Percentiles rank a stretch among this genome's conserved stretches.
phyloP scores from a whole-genome alignment of 2,113 vertebrate genomes.

The Ageneiosus marmoratus region DNA sequence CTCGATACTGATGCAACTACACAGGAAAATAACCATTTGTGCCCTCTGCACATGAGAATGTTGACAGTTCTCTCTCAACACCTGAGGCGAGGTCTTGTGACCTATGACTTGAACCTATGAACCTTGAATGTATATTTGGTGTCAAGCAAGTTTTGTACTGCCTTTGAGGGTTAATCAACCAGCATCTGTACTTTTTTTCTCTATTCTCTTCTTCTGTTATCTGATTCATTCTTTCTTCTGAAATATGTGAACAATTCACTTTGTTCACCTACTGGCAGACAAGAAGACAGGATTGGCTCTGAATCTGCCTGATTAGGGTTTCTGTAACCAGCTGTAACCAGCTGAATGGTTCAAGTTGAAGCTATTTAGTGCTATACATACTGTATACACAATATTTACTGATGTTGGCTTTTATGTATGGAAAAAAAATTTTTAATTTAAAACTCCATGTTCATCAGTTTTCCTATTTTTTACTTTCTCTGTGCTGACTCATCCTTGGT shows the following conservation, averaged over 20 bases:
- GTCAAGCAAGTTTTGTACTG: conserved; percentile 28
- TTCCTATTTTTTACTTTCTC: no score
- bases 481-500: neutral
- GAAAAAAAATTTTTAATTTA: no score
- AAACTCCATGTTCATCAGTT: no score
- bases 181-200: conserved; percentile 8
- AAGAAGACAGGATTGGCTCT: neutral
- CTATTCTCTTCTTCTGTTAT: conserved; percentile 8
- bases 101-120: conserved; percentile 20
- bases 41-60: neutral
- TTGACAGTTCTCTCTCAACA: conserved; percentile 10
- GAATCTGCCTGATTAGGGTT: neutral
- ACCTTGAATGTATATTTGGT: conserved; percentile 17
- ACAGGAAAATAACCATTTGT: conserved; percentile 19
- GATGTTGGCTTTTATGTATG: neutral
- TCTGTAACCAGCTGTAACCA: neutral
- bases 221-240: conserved; percentile 22
- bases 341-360: neutral
- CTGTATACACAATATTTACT: neutral
- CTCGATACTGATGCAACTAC: neutral
- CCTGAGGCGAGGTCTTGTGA: conserved; percentile 31
- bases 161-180: conserved; percentile 40
- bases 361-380: neutral
- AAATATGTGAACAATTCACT: conserved; percentile 44
- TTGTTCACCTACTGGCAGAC: neutral